These are phyloP conservation scores for Delichon dasypus DNA, from an alignment of 2,797 vertebrate species.

Conservation along the genomic window DNA sequence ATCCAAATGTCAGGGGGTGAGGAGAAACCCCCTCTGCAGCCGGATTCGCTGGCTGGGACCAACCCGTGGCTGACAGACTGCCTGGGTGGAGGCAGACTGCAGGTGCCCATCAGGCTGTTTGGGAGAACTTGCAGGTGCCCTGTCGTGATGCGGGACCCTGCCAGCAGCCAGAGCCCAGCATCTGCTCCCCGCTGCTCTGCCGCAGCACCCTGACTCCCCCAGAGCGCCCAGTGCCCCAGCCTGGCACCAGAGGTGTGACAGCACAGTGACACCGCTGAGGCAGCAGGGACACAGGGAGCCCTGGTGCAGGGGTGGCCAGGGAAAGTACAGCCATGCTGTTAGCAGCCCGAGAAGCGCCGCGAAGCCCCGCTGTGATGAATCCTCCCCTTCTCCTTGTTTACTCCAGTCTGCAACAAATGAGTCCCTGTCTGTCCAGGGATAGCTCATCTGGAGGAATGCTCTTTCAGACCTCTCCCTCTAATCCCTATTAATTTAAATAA, in stretches of 20 bases:
- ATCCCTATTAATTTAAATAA: constrained; percentile 97
- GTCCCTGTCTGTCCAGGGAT: constrained; percentile 55
- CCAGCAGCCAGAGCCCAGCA: background rate
- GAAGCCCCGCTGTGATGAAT: constrained; percentile 42
- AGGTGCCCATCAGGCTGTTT: background rate
- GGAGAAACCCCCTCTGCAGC: constrained; percentile 67
- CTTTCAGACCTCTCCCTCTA: constrained; percentile 82
- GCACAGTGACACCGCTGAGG: rapidly evolving
- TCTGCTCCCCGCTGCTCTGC: rapidly evolving
- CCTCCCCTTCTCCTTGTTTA: constrained; percentile 62
- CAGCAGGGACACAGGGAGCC: background rate
- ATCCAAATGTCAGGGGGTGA: constrained; percentile 83
- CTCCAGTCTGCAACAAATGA: constrained; percentile 57
- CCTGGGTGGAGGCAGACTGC: background rate
- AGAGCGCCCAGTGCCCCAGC: rapidly evolving
- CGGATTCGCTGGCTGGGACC: constrained; percentile 53
- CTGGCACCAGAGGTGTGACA: background rate
- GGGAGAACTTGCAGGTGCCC: background rate
- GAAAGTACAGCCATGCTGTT: background rate
- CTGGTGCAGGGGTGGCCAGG: background rate
- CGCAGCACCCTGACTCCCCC: background rate
- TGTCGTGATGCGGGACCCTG: rapidly evolving
- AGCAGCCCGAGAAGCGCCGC: background rate
- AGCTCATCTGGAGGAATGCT: constrained; percentile 76
- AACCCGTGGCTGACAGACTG: constrained; percentile 37